Percentiles rank a stretch among this genome's conserved stretches.
These are phyloP conservation scores for Cotesia vestalis DNA, from an alignment of 1,140 invertebrate species.

Conservation along the genomic window DNA sequence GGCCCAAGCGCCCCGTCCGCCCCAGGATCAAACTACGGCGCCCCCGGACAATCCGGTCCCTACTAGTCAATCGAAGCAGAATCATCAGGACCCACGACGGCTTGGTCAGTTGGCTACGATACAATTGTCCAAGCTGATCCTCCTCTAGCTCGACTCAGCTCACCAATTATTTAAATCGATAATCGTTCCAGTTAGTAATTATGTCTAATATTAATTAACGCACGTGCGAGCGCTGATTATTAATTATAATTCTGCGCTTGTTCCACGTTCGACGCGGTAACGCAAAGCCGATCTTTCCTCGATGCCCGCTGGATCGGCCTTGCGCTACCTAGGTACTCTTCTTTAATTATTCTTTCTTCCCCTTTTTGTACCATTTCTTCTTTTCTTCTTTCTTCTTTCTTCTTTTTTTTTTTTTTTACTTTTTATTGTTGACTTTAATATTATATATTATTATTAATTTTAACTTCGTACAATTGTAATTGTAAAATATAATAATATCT, in stretches of 20 bases:
- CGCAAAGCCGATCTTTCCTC: conserved; percentile 26
- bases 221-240: conserved; percentile 31
- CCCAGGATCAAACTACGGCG: conserved; percentile 72
- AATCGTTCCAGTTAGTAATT: neutral
- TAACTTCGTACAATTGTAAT: conserved; percentile 32
- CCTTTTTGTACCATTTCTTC: neutral
- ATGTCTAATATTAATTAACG: conserved; percentile 9
- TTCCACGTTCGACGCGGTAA: conserved; percentile 31
- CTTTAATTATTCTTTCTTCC: conserved; percentile 29
- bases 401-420: conserved; percentile 10
- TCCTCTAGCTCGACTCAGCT: neutral
- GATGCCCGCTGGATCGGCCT: conserved; percentile 29
- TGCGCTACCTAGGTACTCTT: conserved; percentile 28
- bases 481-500: conserved; percentile 6
- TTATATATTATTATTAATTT: conserved; percentile 5
- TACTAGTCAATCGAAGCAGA: conserved; percentile 62
- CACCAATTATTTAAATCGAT: neutral
- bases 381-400: conserved; percentile 21
- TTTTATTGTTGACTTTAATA: neutral
- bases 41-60: conserved; percentile 68
- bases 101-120: neutral
- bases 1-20: conserved; percentile 54
- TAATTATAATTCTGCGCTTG: conserved; percentile 18
- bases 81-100: conserved; percentile 9
- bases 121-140: neutral